phyloP scores from a whole-genome alignment of 2,797 vertebrate species.

The Urophycis tenuis region DNA sequence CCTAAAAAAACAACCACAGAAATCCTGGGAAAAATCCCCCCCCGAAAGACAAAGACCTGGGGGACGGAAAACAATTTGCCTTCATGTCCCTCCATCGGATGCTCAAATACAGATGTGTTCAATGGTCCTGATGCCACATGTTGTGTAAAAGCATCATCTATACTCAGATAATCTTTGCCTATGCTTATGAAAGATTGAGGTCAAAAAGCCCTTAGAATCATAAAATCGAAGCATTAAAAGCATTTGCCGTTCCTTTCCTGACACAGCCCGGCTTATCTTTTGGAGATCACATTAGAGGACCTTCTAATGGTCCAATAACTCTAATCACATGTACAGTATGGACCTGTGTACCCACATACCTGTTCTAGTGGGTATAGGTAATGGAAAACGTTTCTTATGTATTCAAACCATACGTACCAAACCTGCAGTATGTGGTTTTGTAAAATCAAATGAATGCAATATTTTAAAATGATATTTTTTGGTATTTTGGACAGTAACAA shows the following conservation, averaged over 20 bases:
- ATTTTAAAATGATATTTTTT: neutral
- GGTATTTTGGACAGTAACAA: neutral
- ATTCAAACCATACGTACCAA: neutral
- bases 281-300: constrained; percentile 41
- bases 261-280: constrained; percentile 41
- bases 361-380: neutral
- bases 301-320: constrained; percentile 46
- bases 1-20: constrained; percentile 52
- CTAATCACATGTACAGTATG: constrained; percentile 43
- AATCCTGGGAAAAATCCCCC: constrained; percentile 63
- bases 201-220: constrained; percentile 73
- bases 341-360: neutral
- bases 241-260: constrained; percentile 36
- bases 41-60: constrained; percentile 52
- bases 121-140: constrained; percentile 38
- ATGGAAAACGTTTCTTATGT: neutral
- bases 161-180: constrained; percentile 63
- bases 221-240: constrained; percentile 50
- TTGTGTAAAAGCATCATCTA: constrained; percentile 67
- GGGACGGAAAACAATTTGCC: constrained; percentile 59
- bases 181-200: constrained; percentile 73
- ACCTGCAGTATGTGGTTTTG: neutral
- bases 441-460: neutral
- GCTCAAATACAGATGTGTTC: constrained; percentile 36
- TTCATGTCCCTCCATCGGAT: constrained; percentile 37